Percentiles rank a stretch among this genome's conserved stretches.
phyloP scores from a whole-genome alignment of 2,113 vertebrate genomes.

The Malurus alboscapulatus region DNA sequence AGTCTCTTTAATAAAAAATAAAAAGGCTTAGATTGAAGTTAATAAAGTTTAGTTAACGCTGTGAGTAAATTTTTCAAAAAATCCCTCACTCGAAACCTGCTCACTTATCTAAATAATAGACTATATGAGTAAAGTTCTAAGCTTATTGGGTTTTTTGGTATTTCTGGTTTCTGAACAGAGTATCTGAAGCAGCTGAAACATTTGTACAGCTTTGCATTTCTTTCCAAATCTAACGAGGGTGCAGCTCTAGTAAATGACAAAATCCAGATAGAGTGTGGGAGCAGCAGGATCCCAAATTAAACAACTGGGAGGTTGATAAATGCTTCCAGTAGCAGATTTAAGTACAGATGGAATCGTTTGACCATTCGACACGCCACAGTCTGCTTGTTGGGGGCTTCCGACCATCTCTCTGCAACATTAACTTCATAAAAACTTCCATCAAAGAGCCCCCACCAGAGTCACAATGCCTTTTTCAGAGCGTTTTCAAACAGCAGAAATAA shows the following conservation, averaged over 20 bases:
- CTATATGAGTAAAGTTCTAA: neutral
- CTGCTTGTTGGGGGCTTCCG: constrained; percentile 20
- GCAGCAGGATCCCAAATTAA: constrained; percentile 56
- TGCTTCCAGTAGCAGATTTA: constrained; percentile 51
- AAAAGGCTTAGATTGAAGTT: neutral
- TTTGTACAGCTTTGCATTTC: constrained; percentile 15
- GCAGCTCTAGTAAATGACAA: constrained; percentile 44
- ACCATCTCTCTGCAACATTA: constrained; percentile 51
- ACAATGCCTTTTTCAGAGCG: neutral
- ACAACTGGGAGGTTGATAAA: constrained; percentile 47
- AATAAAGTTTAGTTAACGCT: neutral
- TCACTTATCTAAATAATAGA: neutral
- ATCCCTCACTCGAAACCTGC: neutral
- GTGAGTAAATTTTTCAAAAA: neutral
- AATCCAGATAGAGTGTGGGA: constrained; percentile 56
- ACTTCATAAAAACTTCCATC: constrained; percentile 54
- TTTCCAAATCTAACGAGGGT: neutral
- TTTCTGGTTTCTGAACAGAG: neutral
- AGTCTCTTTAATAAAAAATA: neutral
- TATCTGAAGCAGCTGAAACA: neutral
- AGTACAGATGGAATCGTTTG: constrained; percentile 68
- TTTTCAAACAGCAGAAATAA: constrained; percentile 46
- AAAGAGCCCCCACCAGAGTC: constrained; percentile 23
- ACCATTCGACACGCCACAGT: constrained; percentile 14
- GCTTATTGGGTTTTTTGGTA: neutral